Base-by-base conservation (phyloP, 1,140 invertebrate genomes). In the Dreissena rostriformis region DNA sequence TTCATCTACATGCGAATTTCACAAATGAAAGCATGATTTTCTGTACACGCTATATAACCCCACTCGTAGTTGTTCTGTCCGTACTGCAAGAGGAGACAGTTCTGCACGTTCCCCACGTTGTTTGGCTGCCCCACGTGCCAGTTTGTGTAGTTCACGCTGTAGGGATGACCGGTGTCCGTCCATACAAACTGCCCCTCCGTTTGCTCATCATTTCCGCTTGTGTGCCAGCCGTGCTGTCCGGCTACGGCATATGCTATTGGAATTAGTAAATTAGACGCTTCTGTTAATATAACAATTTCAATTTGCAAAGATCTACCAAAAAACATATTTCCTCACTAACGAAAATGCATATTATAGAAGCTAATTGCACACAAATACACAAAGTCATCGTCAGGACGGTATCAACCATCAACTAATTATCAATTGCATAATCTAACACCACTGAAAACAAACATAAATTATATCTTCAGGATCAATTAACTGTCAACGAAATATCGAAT, bases 101-200 rank as follows among this genome's bases (percentile, higher is more conserved):
- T 74, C 67, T 90, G 89, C 10, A 77, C 73, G 53, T 81, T 77
- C 0, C 72, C 89, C 15, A 90, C 89, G 39, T 90, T 87, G 61
- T 90, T 90, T 14, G 89, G 89, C 76, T 90, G 89, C 10, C 88
- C 89, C 4, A 67, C 17, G 67, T 90, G 85, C 89, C 89, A 90
- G 81, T 89, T 85, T 0, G 81, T 85, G 75, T 89, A 90, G 67
- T 79, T 88, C 0, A 82, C 0, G 14, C 63, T 22, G 72, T 84
- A 75, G 0, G 85, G 79, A 24, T 77, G 82, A 10, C 87, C 89
- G 17, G 86, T 79, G 39, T 85, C 83, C 5, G 89, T 88, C 89
- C 89, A 90, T 0, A 82, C 71, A 52, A 84, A 90, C 0, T 55
- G 22, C 6, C 76, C 74, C 67, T 90, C 89, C 6, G n/a, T 17